Evolutionary conservation across 2,888 invertebrate species (phyloP).

Genomic region (Acleris literana): DNA sequence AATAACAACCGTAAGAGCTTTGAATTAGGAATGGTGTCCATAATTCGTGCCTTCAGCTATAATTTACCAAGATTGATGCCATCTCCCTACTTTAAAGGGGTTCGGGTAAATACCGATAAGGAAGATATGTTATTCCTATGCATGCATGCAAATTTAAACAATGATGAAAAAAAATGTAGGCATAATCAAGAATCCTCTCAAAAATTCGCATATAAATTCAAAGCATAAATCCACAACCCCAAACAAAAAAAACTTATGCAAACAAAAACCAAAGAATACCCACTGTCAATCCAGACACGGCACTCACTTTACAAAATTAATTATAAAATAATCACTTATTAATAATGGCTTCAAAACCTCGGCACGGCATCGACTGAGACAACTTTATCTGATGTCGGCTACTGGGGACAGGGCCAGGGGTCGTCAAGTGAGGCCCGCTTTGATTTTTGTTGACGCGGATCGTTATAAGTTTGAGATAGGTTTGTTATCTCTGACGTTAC

Average conservation of each 20-base stretch:
- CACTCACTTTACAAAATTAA: conserved; percentile 16
- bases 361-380: conserved; percentile 16
- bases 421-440: conserved; percentile 24
- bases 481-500: conserved; percentile 6
- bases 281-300: conserved; percentile 16
- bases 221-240: too few species aligned
- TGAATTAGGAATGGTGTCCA: too few species aligned
- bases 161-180: too few species aligned
- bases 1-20: too few species aligned
- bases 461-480: conserved; percentile 21
- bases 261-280: conserved; percentile 12
- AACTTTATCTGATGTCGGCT: conserved; percentile 10
- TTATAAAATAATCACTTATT: conserved; percentile 10
- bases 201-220: too few species aligned
- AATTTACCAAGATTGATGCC: too few species aligned
- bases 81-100: too few species aligned
- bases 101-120: too few species aligned
- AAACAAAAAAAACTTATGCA: neutral
- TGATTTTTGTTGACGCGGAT: conserved; percentile 7
- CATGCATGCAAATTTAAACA: too few species aligned
- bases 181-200: too few species aligned
- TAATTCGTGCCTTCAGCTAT: too few species aligned
- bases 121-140: too few species aligned
- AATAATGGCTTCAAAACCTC: conserved; percentile 17
- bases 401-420: conserved; percentile 19